Percentiles rank a stretch among this genome's conserved stretches.
phyloP scores from a whole-genome alignment of 2,797 vertebrate genomes.

The Cyprinella venusta region DNA sequence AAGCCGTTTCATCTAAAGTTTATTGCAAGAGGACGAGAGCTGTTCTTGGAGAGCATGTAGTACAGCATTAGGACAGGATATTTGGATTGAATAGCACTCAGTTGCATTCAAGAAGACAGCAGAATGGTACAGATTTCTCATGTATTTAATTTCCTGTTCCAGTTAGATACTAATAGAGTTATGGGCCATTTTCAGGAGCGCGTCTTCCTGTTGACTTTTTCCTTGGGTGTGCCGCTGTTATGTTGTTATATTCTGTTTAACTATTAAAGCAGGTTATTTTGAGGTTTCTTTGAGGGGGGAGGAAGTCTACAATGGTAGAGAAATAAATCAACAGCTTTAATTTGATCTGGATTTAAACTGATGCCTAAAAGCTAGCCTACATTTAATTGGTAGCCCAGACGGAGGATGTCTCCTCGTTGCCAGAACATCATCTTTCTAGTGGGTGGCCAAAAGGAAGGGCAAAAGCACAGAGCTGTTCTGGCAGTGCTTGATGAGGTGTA shows the following conservation, averaged over 20 bases:
- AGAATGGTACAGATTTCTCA: slow-evolving; percentile 48
- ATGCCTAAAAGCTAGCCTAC: slow-evolving; percentile 1
- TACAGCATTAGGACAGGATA: slow-evolving; percentile 38
- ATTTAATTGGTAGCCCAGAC: slow-evolving; percentile 17
- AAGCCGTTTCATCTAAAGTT: slow-evolving; percentile 30
- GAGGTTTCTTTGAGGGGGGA: neutral
- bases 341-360: slow-evolving; percentile 20
- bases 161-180: slow-evolving; percentile 60
- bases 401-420: slow-evolving; percentile 2
- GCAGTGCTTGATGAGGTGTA: slow-evolving; percentile 43
- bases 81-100: slow-evolving; percentile 58
- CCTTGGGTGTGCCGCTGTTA: slow-evolving; percentile 36
- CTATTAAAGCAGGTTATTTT: neutral
- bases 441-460: slow-evolving; percentile 23
- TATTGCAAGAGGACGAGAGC: slow-evolving; percentile 39
- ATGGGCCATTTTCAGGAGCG: slow-evolving; percentile 55
- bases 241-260: neutral
- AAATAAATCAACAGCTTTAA: slow-evolving; percentile 27
- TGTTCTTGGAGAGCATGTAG: slow-evolving; percentile 47
- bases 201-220: slow-evolving; percentile 53
- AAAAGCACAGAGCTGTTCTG: slow-evolving; percentile 12
- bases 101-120: slow-evolving; percentile 48
- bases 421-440: slow-evolving; percentile 34
- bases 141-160: slow-evolving; percentile 60
- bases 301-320: neutral